A percentile compares a stretch with the other conserved stretches of the same genome.
phyloP scores from a whole-genome alignment of 1,140 invertebrate genomes.

The Neodiprion lecontei region DNA sequence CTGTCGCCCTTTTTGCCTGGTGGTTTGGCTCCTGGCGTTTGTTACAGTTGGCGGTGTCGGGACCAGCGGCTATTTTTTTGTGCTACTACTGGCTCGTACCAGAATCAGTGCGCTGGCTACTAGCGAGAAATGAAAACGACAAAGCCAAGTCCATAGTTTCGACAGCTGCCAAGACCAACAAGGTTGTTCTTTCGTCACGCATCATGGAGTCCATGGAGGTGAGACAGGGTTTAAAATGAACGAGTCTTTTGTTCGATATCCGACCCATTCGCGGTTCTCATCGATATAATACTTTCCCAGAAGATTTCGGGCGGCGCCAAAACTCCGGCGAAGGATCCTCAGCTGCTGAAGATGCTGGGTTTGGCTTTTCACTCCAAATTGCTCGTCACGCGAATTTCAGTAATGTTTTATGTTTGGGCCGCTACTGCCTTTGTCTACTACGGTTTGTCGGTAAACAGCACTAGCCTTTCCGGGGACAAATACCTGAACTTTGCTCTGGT shows the following conservation, averaged over 20 bases:
- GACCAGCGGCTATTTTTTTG: slow-evolving; percentile 64
- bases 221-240: slow-evolving; percentile 13
- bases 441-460: slow-evolving; percentile 74
- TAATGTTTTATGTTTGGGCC: slow-evolving; percentile 66
- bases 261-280: too few species aligned
- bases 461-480: slow-evolving; percentile 70
- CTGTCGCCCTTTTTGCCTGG: slow-evolving; percentile 67
- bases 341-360: neutral
- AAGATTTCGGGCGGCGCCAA: too few species aligned
- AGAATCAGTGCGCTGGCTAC: slow-evolving; percentile 70
- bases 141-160: slow-evolving; percentile 64
- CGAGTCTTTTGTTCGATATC: too few species aligned
- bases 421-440: slow-evolving; percentile 77
- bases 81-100: slow-evolving; percentile 69
- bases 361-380: slow-evolving; percentile 51
- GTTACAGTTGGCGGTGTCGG: slow-evolving; percentile 66
- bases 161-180: slow-evolving; percentile 64
- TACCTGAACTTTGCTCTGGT: slow-evolving; percentile 68
- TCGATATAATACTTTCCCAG: too few species aligned
- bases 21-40: slow-evolving; percentile 66
- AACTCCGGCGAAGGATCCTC: neutral
- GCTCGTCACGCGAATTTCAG: slow-evolving; percentile 55
- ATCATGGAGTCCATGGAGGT: slow-evolving; percentile 47
- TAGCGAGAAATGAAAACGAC: slow-evolving; percentile 61
- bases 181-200: slow-evolving; percentile 59